Evolutionary conservation across 2,113 vertebrate genomes (phyloP).

Genomic region (Heterocephalus glaber): DNA sequence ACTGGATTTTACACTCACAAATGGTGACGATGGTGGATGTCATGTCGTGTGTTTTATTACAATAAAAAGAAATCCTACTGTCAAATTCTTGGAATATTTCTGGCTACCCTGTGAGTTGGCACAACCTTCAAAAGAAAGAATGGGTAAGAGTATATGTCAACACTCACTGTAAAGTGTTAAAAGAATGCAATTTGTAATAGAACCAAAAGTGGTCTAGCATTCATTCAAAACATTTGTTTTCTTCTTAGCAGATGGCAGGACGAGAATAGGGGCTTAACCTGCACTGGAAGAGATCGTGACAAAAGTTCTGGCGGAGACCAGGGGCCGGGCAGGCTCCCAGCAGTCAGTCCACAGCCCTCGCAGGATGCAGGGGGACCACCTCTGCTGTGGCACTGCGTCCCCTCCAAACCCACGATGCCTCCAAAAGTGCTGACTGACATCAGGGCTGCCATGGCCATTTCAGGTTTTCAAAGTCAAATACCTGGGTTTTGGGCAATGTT

Average conservation of each 20-base stretch:
- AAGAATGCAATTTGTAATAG: not conserved
- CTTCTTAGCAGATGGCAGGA: not conserved
- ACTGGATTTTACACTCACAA: not conserved
- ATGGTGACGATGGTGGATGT: not conserved
- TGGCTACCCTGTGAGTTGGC: not conserved
- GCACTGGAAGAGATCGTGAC: not conserved
- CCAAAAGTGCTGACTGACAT: not conserved
- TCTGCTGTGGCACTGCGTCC: not conserved
- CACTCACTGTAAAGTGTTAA: not conserved
- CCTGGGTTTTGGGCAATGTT: not conserved
- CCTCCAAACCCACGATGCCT: not conserved
- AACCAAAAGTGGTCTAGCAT: not conserved
- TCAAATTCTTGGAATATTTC: not conserved
- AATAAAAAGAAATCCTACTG: not conserved
- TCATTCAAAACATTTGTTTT: not conserved
- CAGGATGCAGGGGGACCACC: not conserved
- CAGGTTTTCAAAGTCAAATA: not conserved
- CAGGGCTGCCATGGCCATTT: not conserved
- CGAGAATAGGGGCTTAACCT: not conserved
- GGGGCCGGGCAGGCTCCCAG: not conserved
- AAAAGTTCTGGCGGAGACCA: not conserved
- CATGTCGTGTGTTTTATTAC: not conserved
- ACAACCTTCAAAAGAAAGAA: slow-evolving; percentile 27
- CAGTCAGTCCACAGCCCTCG: not conserved
- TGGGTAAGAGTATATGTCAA: not conserved